phyloP scores from a whole-genome alignment of 30 jellyfish, hydroid and myxozoan species.

The Chironex yamaguchii region DNA sequence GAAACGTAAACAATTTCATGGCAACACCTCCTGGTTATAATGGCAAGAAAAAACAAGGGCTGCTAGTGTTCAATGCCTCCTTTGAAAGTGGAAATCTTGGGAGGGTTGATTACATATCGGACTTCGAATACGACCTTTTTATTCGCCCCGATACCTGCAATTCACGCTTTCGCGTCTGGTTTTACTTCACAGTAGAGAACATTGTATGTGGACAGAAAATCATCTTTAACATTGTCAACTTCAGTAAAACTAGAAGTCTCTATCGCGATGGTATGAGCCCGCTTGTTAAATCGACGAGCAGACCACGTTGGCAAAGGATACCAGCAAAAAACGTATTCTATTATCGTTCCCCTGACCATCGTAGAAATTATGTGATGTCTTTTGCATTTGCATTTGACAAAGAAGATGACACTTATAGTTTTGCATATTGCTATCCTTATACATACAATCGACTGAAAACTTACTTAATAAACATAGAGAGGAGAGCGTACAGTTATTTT shows the following conservation, averaged over 20 bases:
- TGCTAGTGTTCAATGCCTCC: constrained; percentile 80
- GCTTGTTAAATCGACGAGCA: constrained; percentile 85
- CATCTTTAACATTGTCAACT: constrained; percentile 84
- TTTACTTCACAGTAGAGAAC: constrained; percentile 86
- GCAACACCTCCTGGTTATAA: constrained; percentile 75
- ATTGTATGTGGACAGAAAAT: constrained; percentile 81
- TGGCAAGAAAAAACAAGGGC: constrained; percentile 74
- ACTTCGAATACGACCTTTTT: constrained; percentile 88
- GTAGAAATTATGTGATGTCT: constrained; percentile 89
- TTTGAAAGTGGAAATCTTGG: constrained; percentile 95
- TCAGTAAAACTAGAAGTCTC: constrained; percentile 90
- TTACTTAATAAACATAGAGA: constrained; percentile 69
- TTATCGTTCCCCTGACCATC: constrained; percentile 90
- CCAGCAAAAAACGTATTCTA: constrained; percentile 93
- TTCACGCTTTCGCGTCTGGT: constrained; percentile 91
- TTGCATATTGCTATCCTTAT: constrained; percentile 90
- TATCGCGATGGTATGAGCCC: constrained; percentile 98
- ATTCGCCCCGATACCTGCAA: constrained; percentile 96
- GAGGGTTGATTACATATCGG: constrained; percentile 86
- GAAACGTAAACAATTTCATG: constrained; percentile 74
- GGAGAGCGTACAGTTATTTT: constrained; percentile 51
- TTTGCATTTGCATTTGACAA: constrained; percentile 94
- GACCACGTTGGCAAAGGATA: constrained; percentile 92
- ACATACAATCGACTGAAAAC: constrained; percentile 83
- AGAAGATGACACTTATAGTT: constrained; percentile 85